phyloP scores from a whole-genome alignment of 2,797 vertebrate species.

The Orestias chungarensis region DNA sequence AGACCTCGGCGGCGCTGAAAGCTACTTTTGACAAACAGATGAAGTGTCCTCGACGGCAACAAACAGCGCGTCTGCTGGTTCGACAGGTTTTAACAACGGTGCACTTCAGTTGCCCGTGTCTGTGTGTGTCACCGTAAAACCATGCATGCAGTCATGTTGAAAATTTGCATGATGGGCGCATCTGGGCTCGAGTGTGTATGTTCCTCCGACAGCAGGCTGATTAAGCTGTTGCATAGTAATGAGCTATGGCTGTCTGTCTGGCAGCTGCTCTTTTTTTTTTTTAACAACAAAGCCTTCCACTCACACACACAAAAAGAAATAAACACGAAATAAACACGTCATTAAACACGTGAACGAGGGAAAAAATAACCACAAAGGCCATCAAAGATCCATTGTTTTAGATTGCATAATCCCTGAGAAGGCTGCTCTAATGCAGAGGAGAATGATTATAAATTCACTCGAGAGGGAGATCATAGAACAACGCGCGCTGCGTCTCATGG shows the following conservation, averaged over 20 bases:
- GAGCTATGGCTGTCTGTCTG: slow-evolving; percentile 80
- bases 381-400: slow-evolving; percentile 37
- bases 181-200: slow-evolving; percentile 51
- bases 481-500: slow-evolving; percentile 21
- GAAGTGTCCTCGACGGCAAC: slow-evolving; percentile 46
- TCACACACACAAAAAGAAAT: slow-evolving; percentile 35
- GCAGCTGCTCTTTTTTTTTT: slow-evolving; percentile 81
- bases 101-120: slow-evolving; percentile 14
- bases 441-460: slow-evolving; percentile 46
- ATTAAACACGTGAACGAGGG: slow-evolving; percentile 18
- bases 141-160: slow-evolving; percentile 55
- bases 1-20: slow-evolving; percentile 61
- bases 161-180: slow-evolving; percentile 71
- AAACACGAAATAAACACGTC: slow-evolving; percentile 29
- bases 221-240: slow-evolving; percentile 85
- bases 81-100: slow-evolving; percentile 17
- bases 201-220: slow-evolving; percentile 76
- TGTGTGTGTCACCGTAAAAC: slow-evolving; percentile 6
- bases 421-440: slow-evolving; percentile 46
- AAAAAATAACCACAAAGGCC: slow-evolving; percentile 30
- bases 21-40: slow-evolving; percentile 50
- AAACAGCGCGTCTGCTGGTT: slow-evolving; percentile 34
- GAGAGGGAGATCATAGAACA: slow-evolving; percentile 39
- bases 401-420: slow-evolving; percentile 44
- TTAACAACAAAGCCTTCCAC: slow-evolving; percentile 71